phyloP scores from a whole-genome alignment of 2,797 vertebrate genomes.

The Oreochromis mossambicus region DNA sequence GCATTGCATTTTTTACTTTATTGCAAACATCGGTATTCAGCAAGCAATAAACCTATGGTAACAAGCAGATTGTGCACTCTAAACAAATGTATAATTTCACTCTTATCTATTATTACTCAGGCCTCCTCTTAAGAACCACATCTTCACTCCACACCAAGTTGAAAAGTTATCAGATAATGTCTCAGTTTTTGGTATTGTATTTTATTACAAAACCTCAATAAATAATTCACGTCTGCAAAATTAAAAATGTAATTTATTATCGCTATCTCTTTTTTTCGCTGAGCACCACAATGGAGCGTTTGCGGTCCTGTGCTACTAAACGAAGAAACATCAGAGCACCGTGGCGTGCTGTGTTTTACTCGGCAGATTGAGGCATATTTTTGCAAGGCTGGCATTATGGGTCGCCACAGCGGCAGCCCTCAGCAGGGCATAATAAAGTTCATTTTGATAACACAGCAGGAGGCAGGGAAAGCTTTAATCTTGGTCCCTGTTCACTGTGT shows the following conservation, averaged over 20 bases:
- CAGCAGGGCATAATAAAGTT: constrained; percentile 61
- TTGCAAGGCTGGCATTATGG: constrained; percentile 42
- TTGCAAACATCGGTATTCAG: constrained; percentile 10
- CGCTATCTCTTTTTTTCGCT: not conserved
- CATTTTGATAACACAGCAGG: constrained; percentile 65
- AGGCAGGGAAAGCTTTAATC: constrained; percentile 54
- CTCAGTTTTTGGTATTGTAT: not conserved
- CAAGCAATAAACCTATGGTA: not conserved
- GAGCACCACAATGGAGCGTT: not conserved
- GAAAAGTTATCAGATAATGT: not conserved
- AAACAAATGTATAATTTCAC: not conserved
- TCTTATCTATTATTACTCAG: not conserved
- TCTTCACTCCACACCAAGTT: not conserved
- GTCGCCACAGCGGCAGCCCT: constrained; percentile 48
- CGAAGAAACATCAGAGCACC: not conserved
- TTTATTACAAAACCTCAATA: not conserved
- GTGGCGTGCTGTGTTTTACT: not conserved
- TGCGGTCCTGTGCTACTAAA: not conserved
- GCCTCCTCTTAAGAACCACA: not conserved
- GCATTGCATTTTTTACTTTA: constrained; percentile 20
- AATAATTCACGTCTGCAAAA: constrained; percentile 38
- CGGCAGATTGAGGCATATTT: constrained; percentile 46
- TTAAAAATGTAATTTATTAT: constrained; percentile 37
- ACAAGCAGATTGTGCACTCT: not conserved
- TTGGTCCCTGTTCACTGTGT: constrained; percentile 31